Evolutionary conservation across 2,113 vertebrate species (phyloP), one percentile per base, ranked within the genome.

Genomic region (Axis porcinus): DNA sequence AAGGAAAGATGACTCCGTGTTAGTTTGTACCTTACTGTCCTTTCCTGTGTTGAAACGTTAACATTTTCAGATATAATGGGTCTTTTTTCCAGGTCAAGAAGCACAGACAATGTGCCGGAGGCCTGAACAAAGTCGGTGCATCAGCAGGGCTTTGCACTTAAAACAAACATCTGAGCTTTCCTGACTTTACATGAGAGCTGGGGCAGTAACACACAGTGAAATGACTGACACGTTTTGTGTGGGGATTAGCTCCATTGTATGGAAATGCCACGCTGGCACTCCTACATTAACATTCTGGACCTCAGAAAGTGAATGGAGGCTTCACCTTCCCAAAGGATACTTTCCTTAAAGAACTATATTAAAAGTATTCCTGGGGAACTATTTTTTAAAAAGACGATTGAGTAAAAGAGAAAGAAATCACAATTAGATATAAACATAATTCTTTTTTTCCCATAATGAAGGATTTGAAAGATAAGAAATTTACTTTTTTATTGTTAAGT

Each of bases 221-320:
- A 96, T 98, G 98, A 98, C 81, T 98, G 98, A 98, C 97, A 97
- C 23, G 76, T 98, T 98, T 98, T 97, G 90, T 98, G 95, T 91
- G 86, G 52, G 97, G 97, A 98, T 98, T 98, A 98, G 30, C 93
- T 21, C 4, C 40, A 84, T 94, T 98, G 87, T 94, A 94, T 7
- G 16, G 81, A 98, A 0, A 2, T 84, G 60, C 96, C n/a, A 91
- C 43, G 91, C 76, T 85, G 98, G 86, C 95, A 98, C 28, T 17
- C 91, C 45, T 21, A 4, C 3, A 14, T 79, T 83, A 52, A 89
- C 57, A 78, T 47, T 40, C 52, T 87, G 16, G 2, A 27, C 7
- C n/a, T 84, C 14, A 6, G 30, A 86, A 54, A 95, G 12, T 82
- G 86, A 96, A 93, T n/a, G 7, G 89, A 70, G 92, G 17, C 15